Conservation (phyloP, 2,113 vertebrate genomes). For the Coregonus clupeaformis region DNA sequence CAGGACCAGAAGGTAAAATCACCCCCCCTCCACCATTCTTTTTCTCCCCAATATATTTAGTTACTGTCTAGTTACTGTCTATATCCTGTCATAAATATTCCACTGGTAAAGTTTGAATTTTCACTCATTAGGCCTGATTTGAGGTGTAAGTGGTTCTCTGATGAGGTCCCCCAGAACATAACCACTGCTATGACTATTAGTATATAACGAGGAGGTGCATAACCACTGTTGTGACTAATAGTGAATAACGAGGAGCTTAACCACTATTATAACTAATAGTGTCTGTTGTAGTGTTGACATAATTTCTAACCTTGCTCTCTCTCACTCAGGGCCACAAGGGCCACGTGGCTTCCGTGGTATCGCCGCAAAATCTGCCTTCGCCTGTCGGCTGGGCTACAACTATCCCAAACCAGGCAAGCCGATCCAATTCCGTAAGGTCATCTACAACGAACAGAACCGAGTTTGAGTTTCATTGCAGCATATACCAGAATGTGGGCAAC, state of each 20-base stretch:
- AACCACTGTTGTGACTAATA: too few relatives aligned
- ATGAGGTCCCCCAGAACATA: neutral
- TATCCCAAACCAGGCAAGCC: neutral
- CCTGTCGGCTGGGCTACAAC: slow-evolving; percentile 46
- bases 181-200: neutral
- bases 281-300: neutral
- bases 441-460: slow-evolving; percentile 60
- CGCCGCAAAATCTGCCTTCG: slow-evolving; percentile 47
- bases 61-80: too few relatives aligned
- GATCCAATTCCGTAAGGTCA: slow-evolving; percentile 36
- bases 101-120: too few relatives aligned
- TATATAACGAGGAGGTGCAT: too few relatives aligned
- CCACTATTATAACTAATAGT: slow-evolving; percentile 9
- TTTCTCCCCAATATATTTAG: too few relatives aligned
- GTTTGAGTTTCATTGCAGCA: slow-evolving; percentile 52
- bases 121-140: neutral
- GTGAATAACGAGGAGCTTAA: too few relatives aligned
- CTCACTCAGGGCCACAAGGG: slow-evolving; percentile 12
- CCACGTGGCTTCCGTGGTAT: slow-evolving; percentile 21
- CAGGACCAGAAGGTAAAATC: too few relatives aligned
- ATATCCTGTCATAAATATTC: neutral
- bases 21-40: too few relatives aligned
- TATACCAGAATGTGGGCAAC: neutral
- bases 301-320: slow-evolving; percentile 3
- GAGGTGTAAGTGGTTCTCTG: neutral